Base-by-base conservation (phyloP, 2,797 vertebrate genomes). In the Moxostoma hubbsi region DNA sequence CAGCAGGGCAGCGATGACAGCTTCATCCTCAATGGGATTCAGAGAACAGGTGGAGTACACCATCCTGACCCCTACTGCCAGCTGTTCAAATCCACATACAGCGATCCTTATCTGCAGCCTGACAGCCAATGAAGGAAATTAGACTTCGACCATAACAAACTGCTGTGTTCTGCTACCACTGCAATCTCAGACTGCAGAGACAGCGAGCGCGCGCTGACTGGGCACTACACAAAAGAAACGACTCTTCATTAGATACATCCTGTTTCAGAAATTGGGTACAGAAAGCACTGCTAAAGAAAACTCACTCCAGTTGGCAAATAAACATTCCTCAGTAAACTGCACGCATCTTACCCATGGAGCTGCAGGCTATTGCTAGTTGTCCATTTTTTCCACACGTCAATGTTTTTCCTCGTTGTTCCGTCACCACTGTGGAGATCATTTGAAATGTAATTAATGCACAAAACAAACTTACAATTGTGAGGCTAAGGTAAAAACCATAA, bases 331-430 rank as follows among this genome's bases (percentile, higher is more conserved):
- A 1, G 15, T 70, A 24, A 69, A 51, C 7, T 16, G 47, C 10
- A 68, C 46, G 50, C 6, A 47, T 79, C 93, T 94, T 87, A 99
- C 98, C 98, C 97, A 9, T 99, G 98, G 24, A 99, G 93, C 63
- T 99, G 97, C 85, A 99, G 90, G 88, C 98, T 98, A 90, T 99
- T 99, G 75, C 95, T 94, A 1, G 97, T 97, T 2, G 94, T 97
- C 98, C 98, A 99, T 72, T 99, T 99, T 89, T 96, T 98, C 98
- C 98, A 99, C 6, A 99, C 98, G 1, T 98, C 98, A 2, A 98
- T 98, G 90, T 99, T 99, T 84, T 99, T 99, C 82, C 98, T 95
- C 95, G 99, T 94, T 6, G 98, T 99, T 83, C 97, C 98, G 75
- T 99, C 98, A n/a, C 98, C 98, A 11, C 98, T 99, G 89, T 15